Evolutionary conservation across 2,888 invertebrate species (phyloP).

Genomic region (Brassicogethes aeneus): DNA sequence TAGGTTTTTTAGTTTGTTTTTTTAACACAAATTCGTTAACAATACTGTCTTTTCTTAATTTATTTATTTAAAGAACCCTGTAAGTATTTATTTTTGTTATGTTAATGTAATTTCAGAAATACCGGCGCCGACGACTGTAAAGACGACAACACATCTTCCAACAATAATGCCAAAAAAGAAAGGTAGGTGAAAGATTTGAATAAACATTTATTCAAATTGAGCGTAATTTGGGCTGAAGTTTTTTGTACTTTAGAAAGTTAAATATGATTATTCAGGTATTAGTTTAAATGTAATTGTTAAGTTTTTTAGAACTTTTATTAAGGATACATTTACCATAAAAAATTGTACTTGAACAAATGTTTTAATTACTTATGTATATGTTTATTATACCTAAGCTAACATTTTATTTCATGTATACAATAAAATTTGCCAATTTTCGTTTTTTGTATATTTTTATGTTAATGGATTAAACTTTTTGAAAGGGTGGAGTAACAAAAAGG

Average conservation of each 20-base stretch:
- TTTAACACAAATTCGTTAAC: too few species aligned
- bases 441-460: too few species aligned
- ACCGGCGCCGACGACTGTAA: conserved; percentile 73
- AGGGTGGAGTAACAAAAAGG: too few species aligned
- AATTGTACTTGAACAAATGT: too few species aligned
- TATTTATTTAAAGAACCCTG: neutral
- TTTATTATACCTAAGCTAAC: too few species aligned
- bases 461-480: too few species aligned
- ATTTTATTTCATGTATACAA: too few species aligned
- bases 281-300: too few species aligned
- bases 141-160: conserved; percentile 51
- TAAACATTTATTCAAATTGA: conserved; percentile 13
- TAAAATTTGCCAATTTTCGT: too few species aligned
- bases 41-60: neutral
- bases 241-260: neutral
- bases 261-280: neutral
- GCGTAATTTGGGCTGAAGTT: conserved; percentile 8
- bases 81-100: conserved; percentile 8
- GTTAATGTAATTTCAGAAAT: conserved; percentile 55
- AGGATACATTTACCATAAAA: too few species aligned
- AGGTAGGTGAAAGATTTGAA: conserved; percentile 42
- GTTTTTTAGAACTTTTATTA: too few species aligned
- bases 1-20: neutral
- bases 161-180: conserved; percentile 54
- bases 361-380: too few species aligned